These are phyloP conservation scores for Heliothis peltigera DNA, from an alignment of 2,888 invertebrate species.

Conservation along the genomic window DNA sequence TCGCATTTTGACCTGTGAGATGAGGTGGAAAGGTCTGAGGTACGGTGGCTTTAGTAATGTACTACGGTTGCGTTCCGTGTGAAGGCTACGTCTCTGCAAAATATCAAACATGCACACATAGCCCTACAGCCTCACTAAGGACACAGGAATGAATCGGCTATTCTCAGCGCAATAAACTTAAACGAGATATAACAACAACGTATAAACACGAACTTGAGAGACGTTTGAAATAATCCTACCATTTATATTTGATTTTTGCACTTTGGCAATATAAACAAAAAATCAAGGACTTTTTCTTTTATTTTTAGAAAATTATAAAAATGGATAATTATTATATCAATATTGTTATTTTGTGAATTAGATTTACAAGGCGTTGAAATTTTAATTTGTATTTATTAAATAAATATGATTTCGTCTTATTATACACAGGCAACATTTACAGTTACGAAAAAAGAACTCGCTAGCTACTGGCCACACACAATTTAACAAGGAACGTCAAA, in stretches of 20 bases:
- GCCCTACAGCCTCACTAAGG: no score
- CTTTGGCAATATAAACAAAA: neutral
- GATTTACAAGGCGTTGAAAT: neutral
- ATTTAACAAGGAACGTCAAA: conserved; percentile 58
- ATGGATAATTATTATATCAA: neutral
- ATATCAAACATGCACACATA: no score
- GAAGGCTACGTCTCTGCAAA: no score
- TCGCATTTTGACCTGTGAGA: no score
- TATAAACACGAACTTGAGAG: conserved; percentile 6
- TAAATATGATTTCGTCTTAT: neutral
- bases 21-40: no score
- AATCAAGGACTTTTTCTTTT: neutral
- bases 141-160: no score
- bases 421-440: conserved; percentile 28
- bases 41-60: no score
- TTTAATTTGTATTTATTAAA: no score
- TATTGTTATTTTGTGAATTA: neutral
- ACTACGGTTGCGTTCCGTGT: no score
- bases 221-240: conserved; percentile 12
- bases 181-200: no score
- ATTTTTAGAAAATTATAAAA: neutral
- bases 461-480: conserved; percentile 53
- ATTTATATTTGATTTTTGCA: neutral
- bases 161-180: no score
- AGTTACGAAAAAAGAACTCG: neutral